A percentile compares a stretch with the other conserved stretches of the same genome.
Conservation (phyloP, 2,113 vertebrate genomes). For the Cynopterus brachyotis region DNA sequence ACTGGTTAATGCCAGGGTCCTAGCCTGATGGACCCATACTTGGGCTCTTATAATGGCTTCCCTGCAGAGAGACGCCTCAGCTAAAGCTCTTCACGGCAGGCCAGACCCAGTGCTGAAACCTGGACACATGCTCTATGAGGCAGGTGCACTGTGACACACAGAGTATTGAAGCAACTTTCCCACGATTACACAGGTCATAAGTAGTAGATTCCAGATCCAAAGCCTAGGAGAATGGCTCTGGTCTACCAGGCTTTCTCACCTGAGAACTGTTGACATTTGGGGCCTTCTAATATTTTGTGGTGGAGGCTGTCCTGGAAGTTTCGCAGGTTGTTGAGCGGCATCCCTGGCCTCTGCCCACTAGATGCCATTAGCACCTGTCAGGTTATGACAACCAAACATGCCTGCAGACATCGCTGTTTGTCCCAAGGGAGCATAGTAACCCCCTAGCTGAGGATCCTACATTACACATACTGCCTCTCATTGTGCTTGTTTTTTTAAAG, state of each 20-base stretch:
- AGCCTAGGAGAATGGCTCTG: neutral
- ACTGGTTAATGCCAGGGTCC: neutral
- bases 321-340: neutral
- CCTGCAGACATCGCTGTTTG: neutral
- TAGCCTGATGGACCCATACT: no score
- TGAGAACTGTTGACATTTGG: neutral
- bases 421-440: neutral
- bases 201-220: neutral
- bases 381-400: neutral
- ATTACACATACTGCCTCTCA: neutral
- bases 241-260: neutral
- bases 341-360: neutral
- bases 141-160: neutral
- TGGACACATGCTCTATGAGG: rapidly evolving
- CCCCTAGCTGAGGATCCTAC: neutral
- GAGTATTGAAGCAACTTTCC: neutral
- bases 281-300: neutral
- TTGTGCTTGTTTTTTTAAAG: neutral
- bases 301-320: no score
- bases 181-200: neutral
- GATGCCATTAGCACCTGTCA: neutral
- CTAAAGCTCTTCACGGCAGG: neutral
- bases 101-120: neutral
- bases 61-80: no score
- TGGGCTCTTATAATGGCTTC: neutral